Base-by-base conservation (phyloP, 2,113 vertebrate species). In the Gorsachius goisagi region DNA sequence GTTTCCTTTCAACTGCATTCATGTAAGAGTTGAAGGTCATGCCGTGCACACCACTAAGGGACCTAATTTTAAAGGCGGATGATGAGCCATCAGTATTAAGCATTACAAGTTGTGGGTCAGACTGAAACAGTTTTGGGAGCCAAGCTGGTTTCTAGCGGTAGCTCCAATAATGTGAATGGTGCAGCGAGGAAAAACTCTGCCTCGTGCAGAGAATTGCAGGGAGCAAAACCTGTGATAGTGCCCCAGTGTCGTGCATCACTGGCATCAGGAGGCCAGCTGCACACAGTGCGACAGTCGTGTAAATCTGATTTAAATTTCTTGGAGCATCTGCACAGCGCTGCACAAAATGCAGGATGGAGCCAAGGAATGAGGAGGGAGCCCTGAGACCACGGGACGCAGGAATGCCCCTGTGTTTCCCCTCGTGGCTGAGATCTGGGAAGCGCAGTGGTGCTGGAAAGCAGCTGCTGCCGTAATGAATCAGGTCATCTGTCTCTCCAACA, bases 1-100 rank as follows among this genome's bases (percentile, higher is more conserved):
- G 2, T 41, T 84, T 93, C 84, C 93, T 95, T 97, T 97, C 97
- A 85, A 30, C 67, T 97, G 78, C 76, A 33, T 84, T 68, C 77
- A 10, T 68, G 75, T 79, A 14, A 15, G 27, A 85, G 64, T 41
- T 49, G 8, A 87, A 94, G 80, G 86, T 92, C 37, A 2, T 6
- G 39, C 88, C 81, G 60, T 44, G 77, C 72, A 32, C 66, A 45
- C 84, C 83, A 60, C 66, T 37, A 60, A 90, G 75, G 84, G 75
- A 84, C 88, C 88, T 93, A 24, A 89, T 93, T 90, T 93, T 60
- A 85, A 90, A 93, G 76, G 58, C 56, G 37, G 50, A 41, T 56
- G 49, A 19, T 44, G 68, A 86, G 69, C 75, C 37, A 14, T 50
- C 33, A 28, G 53, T 19, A 52, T 45, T 45, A 49, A 91, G 32